A percentile compares a stretch with the other conserved stretches of the same genome.
Evolutionary conservation across 2,113 vertebrate genomes (phyloP).

Genomic region (Gambusia holbrooki): DNA sequence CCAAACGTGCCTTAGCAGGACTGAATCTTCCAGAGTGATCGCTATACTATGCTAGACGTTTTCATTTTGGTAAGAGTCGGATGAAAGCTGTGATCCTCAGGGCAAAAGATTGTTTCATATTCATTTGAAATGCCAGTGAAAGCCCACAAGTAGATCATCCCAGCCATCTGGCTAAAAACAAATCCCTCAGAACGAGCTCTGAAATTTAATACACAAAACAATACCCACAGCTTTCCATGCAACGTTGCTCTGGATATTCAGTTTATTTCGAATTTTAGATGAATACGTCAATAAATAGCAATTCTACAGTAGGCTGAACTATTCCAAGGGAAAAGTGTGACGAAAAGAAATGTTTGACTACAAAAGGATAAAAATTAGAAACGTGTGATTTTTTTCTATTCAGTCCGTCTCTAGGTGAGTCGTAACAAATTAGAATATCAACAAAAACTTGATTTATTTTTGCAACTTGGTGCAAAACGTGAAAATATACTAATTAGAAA

Average conservation of each 20-base stretch:
- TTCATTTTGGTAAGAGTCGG: slow-evolving; percentile 39
- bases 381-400: neutral
- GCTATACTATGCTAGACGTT: slow-evolving; percentile 5
- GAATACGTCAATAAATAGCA: neutral
- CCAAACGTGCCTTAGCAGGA: slow-evolving; percentile 37
- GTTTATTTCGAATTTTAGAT: neutral
- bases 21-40: neutral
- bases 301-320: neutral
- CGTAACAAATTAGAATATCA: neutral
- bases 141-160: slow-evolving; percentile 6
- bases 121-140: slow-evolving; percentile 40
- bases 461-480: neutral
- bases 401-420: neutral
- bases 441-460: neutral
- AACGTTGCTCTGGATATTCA: neutral
- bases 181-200: slow-evolving; percentile 2
- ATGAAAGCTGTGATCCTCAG: slow-evolving; percentile 39
- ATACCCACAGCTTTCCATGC: neutral
- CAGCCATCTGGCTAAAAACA: slow-evolving; percentile 9
- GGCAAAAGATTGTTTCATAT: neutral
- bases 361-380: neutral
- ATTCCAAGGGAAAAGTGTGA: neutral
- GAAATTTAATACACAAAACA: neutral
- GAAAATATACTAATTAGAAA: neutral
- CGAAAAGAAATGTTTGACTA: neutral